Base-by-base conservation (phyloP, 2,888 invertebrate genomes). In the Mactromeris polynyma region DNA sequence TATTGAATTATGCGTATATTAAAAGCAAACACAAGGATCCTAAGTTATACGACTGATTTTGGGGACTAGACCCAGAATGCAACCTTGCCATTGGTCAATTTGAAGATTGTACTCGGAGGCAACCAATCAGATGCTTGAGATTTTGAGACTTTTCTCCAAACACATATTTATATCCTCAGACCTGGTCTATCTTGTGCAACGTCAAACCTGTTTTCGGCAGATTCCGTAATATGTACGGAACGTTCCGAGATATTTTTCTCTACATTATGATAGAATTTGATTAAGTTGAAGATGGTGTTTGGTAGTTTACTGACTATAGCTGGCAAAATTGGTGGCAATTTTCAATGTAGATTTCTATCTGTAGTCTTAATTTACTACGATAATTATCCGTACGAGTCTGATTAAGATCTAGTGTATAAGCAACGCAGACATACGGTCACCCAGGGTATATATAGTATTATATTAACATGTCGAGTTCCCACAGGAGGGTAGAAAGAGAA, bases 361-460 rank as follows among this genome's bases (percentile, higher is more conserved):
- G 31, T 51, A 81, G 78, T 87, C 86, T 87, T 82, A 87, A 87
- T 87, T 87, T 87, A 87, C 86, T 77, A 82, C 54, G 90, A 90
- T 90, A 88, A 90, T 88, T 88, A 88, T 81, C 83, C 86, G 64
- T 73, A 88, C 83, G 73, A 78, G 69, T 14, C 64, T 86, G 90
- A 90, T 90, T 88, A 83, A 81, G 86, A 90, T 90, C 90, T 90
- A 81, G 88, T 88, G 81, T 88, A 86, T 86, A 90, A 40, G 9
- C 58, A 54, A 40, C 21, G 40, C 36, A 83, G 83, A 88, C 84
- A n/a, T 26, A n/a, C 77, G 84, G 84, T 88, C 87, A 84, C 87
- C 83, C 78, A n/a, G 40, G 19, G 33, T 87, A 78, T 42, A 33
- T 73, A 38, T 82, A 26, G 42, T 46, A 38, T 64, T 33, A 86